Evolutionary conservation across 2,113 vertebrate species (phyloP).

Genomic region (Oncorhynchus clarkii): DNA sequence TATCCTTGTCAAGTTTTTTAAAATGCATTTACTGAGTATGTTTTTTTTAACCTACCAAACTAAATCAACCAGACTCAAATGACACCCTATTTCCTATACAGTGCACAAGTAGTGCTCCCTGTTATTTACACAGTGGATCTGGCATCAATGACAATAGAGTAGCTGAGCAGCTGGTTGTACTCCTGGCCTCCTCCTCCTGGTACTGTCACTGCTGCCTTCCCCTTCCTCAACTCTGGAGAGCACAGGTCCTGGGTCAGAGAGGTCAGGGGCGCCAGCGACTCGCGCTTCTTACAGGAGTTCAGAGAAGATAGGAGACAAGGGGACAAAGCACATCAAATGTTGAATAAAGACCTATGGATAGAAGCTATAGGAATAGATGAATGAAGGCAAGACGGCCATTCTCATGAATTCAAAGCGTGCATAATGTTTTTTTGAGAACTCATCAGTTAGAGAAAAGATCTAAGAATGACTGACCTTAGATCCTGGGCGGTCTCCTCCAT

Average conservation of each 20-base stretch:
- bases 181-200: slow-evolving; percentile 22
- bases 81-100: no score
- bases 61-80: no score
- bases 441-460: background rate
- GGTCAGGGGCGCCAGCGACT: slow-evolving; percentile 60
- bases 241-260: slow-evolving; percentile 59
- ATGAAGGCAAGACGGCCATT: background rate
- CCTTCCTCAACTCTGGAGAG: slow-evolving; percentile 57
- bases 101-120: background rate
- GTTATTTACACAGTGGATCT: slow-evolving; percentile 65
- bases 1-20: no score
- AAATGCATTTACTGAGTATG: no score
- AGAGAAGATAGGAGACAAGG: background rate
- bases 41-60: no score
- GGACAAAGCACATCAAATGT: background rate
- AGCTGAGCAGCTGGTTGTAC: slow-evolving; percentile 50
- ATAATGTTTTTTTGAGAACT: background rate
- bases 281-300: slow-evolving; percentile 32
- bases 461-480: slow-evolving; percentile 13
- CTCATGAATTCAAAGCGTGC: background rate
- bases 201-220: slow-evolving; percentile 23
- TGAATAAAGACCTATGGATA: background rate
- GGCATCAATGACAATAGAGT: slow-evolving; percentile 70
- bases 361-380: no score
- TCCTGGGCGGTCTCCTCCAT: slow-evolving; percentile 2